Evolutionary conservation across 1,140 invertebrate species (phyloP).

Genomic region (Trichoplusia ni): DNA sequence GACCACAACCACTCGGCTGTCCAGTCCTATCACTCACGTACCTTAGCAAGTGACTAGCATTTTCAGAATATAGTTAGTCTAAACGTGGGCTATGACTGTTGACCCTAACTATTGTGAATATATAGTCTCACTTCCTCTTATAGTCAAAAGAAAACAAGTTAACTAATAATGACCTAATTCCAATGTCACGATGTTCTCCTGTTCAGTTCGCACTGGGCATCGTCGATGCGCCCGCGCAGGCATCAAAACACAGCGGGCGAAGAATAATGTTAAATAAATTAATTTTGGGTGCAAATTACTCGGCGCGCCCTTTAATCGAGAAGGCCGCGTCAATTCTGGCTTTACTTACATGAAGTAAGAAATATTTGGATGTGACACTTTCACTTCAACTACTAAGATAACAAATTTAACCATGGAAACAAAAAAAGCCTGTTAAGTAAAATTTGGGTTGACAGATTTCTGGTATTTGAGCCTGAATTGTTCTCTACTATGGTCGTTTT

Average conservation of each 20-base stretch:
- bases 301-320: conserved; percentile 42
- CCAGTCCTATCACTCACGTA: too few relatives aligned
- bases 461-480: too few relatives aligned
- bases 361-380: conserved; percentile 25
- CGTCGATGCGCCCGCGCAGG: not conserved
- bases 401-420: not conserved
- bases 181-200: too few relatives aligned
- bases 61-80: too few relatives aligned
- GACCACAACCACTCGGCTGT: too few relatives aligned
- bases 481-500: too few relatives aligned
- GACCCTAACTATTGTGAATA: too few relatives aligned
- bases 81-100: too few relatives aligned
- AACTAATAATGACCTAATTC: not conserved
- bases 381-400: not conserved
- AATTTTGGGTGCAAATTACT: conserved; percentile 51
- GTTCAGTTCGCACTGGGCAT: too few relatives aligned
- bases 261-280: conserved; percentile 48
- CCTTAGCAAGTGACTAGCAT: too few relatives aligned
- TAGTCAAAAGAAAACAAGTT: too few relatives aligned
- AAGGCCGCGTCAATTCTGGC: conserved; percentile 27
- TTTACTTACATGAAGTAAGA: not conserved
- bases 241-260: conserved; percentile 15
- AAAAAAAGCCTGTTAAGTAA: not conserved
- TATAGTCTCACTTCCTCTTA: too few relatives aligned
- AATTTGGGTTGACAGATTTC: not conserved